These are phyloP conservation scores for Leptopterna dolabrata DNA, from an alignment of 2,888 invertebrate species.

Conservation along the genomic window DNA sequence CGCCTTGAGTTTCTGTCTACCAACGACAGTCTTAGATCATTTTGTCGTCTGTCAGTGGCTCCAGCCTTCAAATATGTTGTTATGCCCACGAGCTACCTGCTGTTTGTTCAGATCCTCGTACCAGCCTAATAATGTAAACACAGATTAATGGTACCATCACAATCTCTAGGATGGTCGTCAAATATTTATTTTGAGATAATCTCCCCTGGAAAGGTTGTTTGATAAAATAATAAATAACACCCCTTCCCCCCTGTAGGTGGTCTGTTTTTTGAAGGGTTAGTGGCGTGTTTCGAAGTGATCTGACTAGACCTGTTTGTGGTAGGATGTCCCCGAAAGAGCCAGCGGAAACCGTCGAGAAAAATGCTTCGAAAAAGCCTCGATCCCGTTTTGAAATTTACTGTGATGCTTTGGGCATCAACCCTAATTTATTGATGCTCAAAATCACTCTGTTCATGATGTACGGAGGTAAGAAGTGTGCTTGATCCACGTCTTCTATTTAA, in stretches of 20 bases:
- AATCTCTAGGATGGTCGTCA: constrained; percentile 51
- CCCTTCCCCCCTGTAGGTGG: not conserved
- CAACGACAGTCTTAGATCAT: not conserved
- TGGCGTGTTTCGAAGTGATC: not conserved
- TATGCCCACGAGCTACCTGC: not conserved
- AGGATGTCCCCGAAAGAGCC: constrained; percentile 14
- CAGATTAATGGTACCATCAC: constrained; percentile 56
- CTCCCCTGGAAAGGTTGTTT: constrained; percentile 43
- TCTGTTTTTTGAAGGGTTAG: not conserved
- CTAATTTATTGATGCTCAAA: constrained; percentile 83
- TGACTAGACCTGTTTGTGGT: constrained; percentile 8
- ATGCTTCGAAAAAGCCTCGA: constrained; percentile 47
- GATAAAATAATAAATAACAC: constrained; percentile 56
- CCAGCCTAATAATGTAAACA: constrained; percentile 57
- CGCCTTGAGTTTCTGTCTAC: too few species aligned
- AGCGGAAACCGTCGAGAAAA: constrained; percentile 14
- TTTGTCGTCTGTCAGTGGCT: not conserved
- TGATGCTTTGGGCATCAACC: constrained; percentile 75
- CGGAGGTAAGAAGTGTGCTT: constrained; percentile 72
- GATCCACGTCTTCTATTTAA: too few species aligned
- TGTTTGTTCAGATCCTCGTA: not conserved
- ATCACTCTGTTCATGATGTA: constrained; percentile 85
- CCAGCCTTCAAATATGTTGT: not conserved
- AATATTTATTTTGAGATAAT: constrained; percentile 60
- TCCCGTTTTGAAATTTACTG: constrained; percentile 64